These are phyloP conservation scores for Cinclus mexicanus DNA, from an alignment of 2,113 vertebrate genomes.

Conservation along the genomic window DNA sequence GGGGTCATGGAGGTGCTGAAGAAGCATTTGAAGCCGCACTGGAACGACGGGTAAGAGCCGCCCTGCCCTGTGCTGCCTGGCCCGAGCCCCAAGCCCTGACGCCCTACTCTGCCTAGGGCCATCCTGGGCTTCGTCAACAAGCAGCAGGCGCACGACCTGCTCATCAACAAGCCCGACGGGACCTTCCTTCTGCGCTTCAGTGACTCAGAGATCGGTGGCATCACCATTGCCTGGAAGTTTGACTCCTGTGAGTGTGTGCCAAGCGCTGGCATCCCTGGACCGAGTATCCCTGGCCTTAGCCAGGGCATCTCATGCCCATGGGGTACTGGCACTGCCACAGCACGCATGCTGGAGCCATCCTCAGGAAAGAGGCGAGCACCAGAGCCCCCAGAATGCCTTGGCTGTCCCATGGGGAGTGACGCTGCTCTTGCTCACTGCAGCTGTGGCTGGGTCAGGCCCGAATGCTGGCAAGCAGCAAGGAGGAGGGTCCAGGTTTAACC, in stretches of 20 bases:
- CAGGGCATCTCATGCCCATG: accelerated
- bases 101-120: slow-evolving; percentile 77
- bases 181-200: slow-evolving; percentile 97
- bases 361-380: accelerated
- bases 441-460: accelerated
- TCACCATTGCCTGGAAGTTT: slow-evolving; percentile 95
- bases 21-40: slow-evolving; percentile 94
- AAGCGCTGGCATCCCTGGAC: accelerated
- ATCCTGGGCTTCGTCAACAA: slow-evolving; percentile 98
- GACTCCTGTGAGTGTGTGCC: slow-evolving; percentile 72
- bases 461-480: accelerated
- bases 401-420: accelerated
- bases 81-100: neutral
- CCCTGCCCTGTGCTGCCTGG: neutral
- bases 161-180: slow-evolving; percentile 97
- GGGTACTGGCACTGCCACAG: accelerated
- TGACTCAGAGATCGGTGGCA: slow-evolving; percentile 96
- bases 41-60: slow-evolving; percentile 91
- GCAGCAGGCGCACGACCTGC: slow-evolving; percentile 96
- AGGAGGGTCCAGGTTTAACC: neutral
- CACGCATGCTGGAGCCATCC: neutral
- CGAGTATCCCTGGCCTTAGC: accelerated
- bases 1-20: slow-evolving; percentile 98
- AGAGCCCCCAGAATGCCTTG: neutral
- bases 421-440: neutral